These are phyloP conservation scores for Synergus itoensis DNA, from an alignment of 2,888 invertebrate genomes.

Conservation along the genomic window DNA sequence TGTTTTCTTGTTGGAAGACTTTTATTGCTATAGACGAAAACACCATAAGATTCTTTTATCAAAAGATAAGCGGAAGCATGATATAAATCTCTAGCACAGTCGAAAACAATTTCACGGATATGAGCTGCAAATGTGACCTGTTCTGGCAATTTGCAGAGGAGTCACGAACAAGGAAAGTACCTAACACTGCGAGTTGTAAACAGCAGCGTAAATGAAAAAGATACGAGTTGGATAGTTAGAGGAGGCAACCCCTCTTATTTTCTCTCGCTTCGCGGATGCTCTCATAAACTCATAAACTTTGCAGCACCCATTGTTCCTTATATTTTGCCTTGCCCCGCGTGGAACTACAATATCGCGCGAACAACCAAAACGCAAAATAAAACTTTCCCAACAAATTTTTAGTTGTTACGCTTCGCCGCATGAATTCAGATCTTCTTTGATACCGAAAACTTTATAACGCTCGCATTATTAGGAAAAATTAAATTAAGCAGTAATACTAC, in stretches of 20 bases:
- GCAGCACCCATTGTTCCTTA: conserved; percentile 46
- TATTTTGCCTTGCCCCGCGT: conserved; percentile 42
- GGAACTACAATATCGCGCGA: conserved; percentile 47
- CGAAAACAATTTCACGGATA: conserved; percentile 46
- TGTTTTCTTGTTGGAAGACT: conserved; percentile 8
- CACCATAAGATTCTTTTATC: background rate
- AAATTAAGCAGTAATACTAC: too few species aligned
- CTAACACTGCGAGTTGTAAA: conserved; percentile 65
- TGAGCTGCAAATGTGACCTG: conserved; percentile 44
- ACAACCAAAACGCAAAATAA: conserved; percentile 46
- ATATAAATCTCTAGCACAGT: conserved; percentile 29
- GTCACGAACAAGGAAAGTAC: conserved; percentile 33
- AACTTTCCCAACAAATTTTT: conserved; percentile 49
- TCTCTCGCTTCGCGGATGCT: conserved; percentile 55
- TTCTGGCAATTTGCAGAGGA: conserved; percentile 50
- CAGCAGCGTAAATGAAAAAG: conserved; percentile 70
- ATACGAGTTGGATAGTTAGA: conserved; percentile 69
- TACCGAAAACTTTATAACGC: too few species aligned
- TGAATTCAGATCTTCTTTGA: too few species aligned
- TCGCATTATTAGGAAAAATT: too few species aligned
- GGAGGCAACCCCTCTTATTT: conserved; percentile 62
- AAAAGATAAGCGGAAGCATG: background rate
- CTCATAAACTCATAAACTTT: conserved; percentile 70
- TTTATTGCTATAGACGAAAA: background rate
- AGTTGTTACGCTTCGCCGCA: conserved; percentile 32